Evolutionary conservation across 2,888 invertebrate species (phyloP).

Genomic region (Spicauda simplicius): DNA sequence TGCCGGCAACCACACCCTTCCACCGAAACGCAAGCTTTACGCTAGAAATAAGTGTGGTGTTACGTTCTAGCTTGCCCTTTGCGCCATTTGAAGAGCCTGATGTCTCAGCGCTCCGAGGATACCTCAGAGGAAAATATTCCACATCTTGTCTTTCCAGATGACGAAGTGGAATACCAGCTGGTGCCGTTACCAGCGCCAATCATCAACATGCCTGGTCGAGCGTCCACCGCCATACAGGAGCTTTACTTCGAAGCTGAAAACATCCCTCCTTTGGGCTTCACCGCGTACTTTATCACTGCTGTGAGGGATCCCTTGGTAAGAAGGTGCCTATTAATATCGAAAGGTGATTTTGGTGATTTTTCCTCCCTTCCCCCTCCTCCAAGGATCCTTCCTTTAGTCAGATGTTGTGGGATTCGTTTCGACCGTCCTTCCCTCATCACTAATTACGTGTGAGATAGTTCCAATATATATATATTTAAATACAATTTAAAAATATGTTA

Average conservation of each 20-base stretch:
- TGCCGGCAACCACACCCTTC: too few species aligned
- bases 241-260: constrained; percentile 85
- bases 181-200: constrained; percentile 77
- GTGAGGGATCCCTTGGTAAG: constrained; percentile 70
- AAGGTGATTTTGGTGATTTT: too few species aligned
- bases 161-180: constrained; percentile 83
- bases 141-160: constrained; percentile 53
- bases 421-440: too few species aligned
- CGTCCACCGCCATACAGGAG: constrained; percentile 83
- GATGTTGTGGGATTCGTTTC: too few species aligned
- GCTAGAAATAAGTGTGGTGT: too few species aligned
- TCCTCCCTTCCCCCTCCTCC: not conserved
- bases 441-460: too few species aligned
- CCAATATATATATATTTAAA: too few species aligned
- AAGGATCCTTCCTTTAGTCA: not conserved
- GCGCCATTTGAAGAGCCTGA: constrained; percentile 40
- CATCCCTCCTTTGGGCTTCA: constrained; percentile 81
- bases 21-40: too few species aligned
- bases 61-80: too few species aligned
- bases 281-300: constrained; percentile 68
- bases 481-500: too few species aligned
- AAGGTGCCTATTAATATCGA: not conserved
- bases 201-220: constrained; percentile 86
- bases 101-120: too few species aligned
- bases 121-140: constrained; percentile 47